phyloP scores from a whole-genome alignment of 2,113 vertebrate species.

The Prolemur simus region DNA sequence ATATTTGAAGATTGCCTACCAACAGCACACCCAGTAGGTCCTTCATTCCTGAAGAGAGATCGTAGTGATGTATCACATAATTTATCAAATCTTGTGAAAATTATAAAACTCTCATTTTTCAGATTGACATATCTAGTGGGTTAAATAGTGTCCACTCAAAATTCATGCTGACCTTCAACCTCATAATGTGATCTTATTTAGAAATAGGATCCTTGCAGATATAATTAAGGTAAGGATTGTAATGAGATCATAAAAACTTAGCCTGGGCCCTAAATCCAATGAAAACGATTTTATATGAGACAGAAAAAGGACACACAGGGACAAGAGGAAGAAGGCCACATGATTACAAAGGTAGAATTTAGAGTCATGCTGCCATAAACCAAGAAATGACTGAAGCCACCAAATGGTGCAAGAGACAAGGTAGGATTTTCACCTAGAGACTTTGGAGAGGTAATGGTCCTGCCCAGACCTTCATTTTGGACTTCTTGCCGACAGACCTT shows the following conservation, averaged over 20 bases:
- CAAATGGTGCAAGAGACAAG: not conserved
- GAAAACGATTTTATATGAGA: not conserved
- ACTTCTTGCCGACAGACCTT: not conserved
- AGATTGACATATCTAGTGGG: not conserved
- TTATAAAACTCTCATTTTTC: not conserved
- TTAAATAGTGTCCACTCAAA: not conserved
- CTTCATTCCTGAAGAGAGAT: not conserved
- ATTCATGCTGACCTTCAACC: not conserved
- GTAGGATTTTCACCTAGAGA: not conserved
- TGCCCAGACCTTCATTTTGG: not conserved
- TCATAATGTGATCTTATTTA: not conserved
- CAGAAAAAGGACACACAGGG: not conserved
- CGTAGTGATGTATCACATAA: not conserved
- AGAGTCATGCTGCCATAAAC: not conserved
- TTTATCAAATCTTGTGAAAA: not conserved
- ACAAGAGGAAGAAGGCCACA: not conserved
- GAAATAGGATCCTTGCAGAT: not conserved
- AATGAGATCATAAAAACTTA: not conserved
- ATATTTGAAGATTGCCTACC: not conserved
- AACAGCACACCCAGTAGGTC: rapidly evolving
- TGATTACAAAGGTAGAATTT: not conserved
- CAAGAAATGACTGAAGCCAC: not conserved
- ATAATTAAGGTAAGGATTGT: not conserved
- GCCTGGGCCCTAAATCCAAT: not conserved
- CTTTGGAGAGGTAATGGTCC: not conserved